Evolutionary conservation across 2,888 invertebrate species (phyloP), one percentile per base, ranked within the genome.

Genomic region (Shargacucullia verbasci): DNA sequence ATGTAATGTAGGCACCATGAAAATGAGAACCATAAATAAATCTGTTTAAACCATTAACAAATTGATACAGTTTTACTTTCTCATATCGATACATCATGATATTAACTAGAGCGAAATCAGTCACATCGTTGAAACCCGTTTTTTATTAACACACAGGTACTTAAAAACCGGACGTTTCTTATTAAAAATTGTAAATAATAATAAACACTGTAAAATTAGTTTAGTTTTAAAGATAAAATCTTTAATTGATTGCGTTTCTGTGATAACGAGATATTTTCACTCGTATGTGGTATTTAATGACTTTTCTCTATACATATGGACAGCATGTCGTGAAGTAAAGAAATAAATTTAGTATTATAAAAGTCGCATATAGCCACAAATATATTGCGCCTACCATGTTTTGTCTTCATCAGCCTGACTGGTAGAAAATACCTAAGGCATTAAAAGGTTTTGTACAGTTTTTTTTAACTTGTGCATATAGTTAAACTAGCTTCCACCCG

Each of bases 21-120:
- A 12, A 50, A 60, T 14, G 10, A 46, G 31, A 37, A 12, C 10
- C 29, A 44, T 31, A n/a, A n/a, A 43, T 67, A 61, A 66, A 59
- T 50, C 8, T 33, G 41, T 46, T 40, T 12, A n/a, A n/a, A n/a
- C n/a, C n/a, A n/a, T n/a, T n/a, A n/a, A 54, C 27, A 52, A 70
- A 44, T 25, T 11, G 15, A 15, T 14, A 44, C 11, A 49, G 49
- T 40, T 56, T 69, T 33, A 69, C 58, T 70, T 76, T 73, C 70
- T 61, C 59, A 48, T 34, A 27, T 43, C 27, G n/a, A n/a, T n/a
- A n/a, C n/a, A 15, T 35, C 34, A 27, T 33, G 15, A 40, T 40
- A 27, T n/a, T 35, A 48, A 59, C 35, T 57, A 10, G 59, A 66
- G 40, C 53, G 46, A 39, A 53, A 55, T 63, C 60, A 48, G 49